These are phyloP conservation scores for Potorous gilbertii DNA, from an alignment of 2,797 vertebrate genomes.

Conservation along the genomic window DNA sequence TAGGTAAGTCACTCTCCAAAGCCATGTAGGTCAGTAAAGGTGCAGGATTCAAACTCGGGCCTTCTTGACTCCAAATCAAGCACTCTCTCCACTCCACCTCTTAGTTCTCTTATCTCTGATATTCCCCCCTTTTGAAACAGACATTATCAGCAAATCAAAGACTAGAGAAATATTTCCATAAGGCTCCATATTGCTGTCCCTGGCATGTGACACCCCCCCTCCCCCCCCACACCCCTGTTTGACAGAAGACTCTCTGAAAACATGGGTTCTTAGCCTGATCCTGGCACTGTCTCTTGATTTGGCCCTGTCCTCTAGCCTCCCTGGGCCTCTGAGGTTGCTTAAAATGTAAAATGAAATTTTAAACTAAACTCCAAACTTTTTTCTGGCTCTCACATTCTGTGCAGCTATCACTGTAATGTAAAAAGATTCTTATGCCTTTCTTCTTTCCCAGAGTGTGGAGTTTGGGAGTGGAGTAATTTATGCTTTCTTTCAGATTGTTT, in stretches of 20 bases:
- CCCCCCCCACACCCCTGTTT: background rate
- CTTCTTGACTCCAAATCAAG: background rate
- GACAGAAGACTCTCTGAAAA: background rate
- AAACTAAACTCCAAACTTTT: background rate
- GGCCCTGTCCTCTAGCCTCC: background rate
- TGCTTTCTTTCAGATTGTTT: background rate
- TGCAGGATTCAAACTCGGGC: conserved; percentile 27
- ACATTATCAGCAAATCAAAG: background rate
- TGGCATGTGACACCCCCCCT: background rate
- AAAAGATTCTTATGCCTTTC: background rate
- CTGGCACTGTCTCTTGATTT: background rate
- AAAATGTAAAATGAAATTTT: background rate
- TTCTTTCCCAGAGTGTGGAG: background rate
- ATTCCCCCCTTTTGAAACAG: background rate
- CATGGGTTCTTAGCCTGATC: background rate
- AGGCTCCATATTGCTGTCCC: background rate
- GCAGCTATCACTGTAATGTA: background rate
- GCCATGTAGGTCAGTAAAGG: conserved; percentile 2
- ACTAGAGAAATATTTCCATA: background rate
- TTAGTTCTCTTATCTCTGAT: background rate
- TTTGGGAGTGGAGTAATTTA: background rate
- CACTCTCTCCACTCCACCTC: background rate
- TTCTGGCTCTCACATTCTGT: background rate
- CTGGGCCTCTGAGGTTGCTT: background rate
- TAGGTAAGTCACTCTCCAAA: conserved; percentile 32